phyloP scores from a whole-genome alignment of 2,888 invertebrate species.

The Cephus nigrinus region DNA sequence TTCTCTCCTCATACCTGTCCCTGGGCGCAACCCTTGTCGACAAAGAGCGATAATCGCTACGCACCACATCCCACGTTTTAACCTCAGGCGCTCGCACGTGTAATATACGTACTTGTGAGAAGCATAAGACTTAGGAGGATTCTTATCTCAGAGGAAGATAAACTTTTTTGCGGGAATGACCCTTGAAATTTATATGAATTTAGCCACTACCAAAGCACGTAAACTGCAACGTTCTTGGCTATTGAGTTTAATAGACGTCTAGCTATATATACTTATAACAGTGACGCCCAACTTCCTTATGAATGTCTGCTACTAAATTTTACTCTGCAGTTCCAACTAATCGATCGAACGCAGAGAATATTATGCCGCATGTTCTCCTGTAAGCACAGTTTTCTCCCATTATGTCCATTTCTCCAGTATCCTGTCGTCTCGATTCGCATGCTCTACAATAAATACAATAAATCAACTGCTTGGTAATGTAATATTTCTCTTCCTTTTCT shows the following conservation, averaged over 20 bases:
- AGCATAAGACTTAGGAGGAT: background rate
- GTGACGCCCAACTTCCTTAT: background rate
- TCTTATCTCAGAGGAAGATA: background rate
- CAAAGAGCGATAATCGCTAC: background rate
- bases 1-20: background rate
- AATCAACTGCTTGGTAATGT: no score
- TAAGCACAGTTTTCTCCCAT: no score
- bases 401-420: no score
- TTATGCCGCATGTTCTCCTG: no score
- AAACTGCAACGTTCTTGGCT: background rate
- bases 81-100: background rate
- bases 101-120: background rate
- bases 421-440: no score
- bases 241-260: background rate
- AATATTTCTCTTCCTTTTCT: background rate
- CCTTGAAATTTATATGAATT: background rate
- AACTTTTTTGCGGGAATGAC: background rate
- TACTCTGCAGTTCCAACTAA: background rate
- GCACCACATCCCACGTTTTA: background rate
- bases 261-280: background rate
- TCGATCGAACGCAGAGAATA: background rate
- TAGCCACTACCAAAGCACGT: background rate
- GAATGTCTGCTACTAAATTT: background rate
- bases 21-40: background rate
- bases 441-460: no score